These are phyloP conservation scores for Callyntrura sp. DNA, from an alignment of 2,888 invertebrate genomes.

Conservation along the genomic window DNA sequence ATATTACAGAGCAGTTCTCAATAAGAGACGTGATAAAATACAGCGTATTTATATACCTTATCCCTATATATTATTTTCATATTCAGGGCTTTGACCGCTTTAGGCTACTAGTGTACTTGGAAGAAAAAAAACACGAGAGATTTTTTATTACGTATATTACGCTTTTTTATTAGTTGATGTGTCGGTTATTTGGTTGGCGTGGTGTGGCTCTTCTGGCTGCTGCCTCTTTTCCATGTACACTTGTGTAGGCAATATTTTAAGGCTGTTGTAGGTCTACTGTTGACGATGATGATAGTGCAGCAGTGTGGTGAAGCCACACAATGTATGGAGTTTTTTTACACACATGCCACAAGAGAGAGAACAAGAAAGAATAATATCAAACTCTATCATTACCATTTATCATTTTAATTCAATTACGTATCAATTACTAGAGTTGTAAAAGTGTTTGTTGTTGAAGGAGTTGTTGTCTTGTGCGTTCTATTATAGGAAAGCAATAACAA, in stretches of 20 bases:
- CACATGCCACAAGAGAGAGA: slow-evolving; percentile 47
- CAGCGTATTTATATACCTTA: slow-evolving; percentile 46
- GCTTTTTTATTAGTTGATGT: slow-evolving; percentile 65
- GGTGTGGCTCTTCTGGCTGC: slow-evolving; percentile 55
- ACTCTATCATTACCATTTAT: slow-evolving; percentile 79
- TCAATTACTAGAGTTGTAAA: slow-evolving; percentile 76
- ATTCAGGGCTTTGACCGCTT: slow-evolving; percentile 75
- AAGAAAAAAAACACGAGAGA: slow-evolving; percentile 67
- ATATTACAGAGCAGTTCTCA: slow-evolving; percentile 30
- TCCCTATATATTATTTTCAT: slow-evolving; percentile 20
- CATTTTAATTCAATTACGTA: slow-evolving; percentile 81
- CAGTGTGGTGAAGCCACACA: not conserved
- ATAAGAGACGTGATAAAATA: slow-evolving; percentile 39
- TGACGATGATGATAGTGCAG: too few species aligned
- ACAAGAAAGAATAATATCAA: slow-evolving; percentile 61
- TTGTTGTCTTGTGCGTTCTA: slow-evolving; percentile 44
- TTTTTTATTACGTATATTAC: slow-evolving; percentile 67
- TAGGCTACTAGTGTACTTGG: slow-evolving; percentile 67
- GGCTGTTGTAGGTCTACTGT: slow-evolving; percentile 5
- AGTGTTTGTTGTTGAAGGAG: slow-evolving; percentile 64
- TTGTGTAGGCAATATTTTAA: slow-evolving; percentile 37
- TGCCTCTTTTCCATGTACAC: slow-evolving; percentile 53
- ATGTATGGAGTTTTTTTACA: slow-evolving; percentile 45
- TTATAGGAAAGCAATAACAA: slow-evolving; percentile 40
- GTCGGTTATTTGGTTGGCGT: slow-evolving; percentile 59